These are phyloP conservation scores for Microcebus murinus DNA, from an alignment of 2,113 vertebrate species.

Conservation along the genomic window DNA sequence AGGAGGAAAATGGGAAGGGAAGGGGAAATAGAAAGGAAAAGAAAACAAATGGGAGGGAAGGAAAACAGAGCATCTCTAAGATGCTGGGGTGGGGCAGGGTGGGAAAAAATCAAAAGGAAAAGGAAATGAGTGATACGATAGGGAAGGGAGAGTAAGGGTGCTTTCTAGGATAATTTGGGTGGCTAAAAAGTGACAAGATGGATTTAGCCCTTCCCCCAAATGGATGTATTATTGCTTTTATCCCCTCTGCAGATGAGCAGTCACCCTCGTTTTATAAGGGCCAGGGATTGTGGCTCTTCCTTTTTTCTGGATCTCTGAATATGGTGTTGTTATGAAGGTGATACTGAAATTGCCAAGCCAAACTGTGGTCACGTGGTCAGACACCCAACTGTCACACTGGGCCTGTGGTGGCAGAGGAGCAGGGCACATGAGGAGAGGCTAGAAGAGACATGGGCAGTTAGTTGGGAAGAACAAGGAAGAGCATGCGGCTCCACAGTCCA, in stretches of 20 bases:
- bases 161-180: neutral
- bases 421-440: neutral
- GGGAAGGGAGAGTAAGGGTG: neutral
- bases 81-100: neutral
- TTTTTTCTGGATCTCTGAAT: neutral
- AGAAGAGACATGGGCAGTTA: neutral
- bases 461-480: neutral
- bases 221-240: neutral
- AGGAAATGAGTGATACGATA: neutral
- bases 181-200: neutral
- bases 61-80: neutral
- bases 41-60: neutral
- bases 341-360: neutral
- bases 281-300: neutral
- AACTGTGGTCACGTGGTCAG: neutral
- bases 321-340: neutral
- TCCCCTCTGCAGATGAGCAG: neutral
- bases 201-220: neutral
- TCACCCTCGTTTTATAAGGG: neutral
- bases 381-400: neutral
- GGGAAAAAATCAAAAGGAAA: neutral
- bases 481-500: neutral
- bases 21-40: neutral
- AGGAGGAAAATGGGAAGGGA: neutral
- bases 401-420: neutral